Percentiles rank a stretch among this genome's conserved stretches.
Evolutionary conservation across 2,888 invertebrate species (phyloP).

Genomic region (Philhelius pedissequus): DNA sequence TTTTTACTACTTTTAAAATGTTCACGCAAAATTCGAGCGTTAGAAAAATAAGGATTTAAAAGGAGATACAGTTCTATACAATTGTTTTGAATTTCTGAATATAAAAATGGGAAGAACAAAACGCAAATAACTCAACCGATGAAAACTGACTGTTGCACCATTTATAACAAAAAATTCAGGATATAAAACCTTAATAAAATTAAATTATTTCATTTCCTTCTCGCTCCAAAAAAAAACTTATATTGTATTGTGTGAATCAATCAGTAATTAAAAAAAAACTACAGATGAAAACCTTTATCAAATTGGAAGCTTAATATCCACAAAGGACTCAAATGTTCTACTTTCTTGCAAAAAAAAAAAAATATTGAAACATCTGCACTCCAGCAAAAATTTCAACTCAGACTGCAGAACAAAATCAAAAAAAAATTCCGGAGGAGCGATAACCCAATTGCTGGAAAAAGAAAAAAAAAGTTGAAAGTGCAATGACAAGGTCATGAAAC

Average conservation of each 20-base stretch:
- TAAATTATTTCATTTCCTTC: not conserved
- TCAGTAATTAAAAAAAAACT: not conserved
- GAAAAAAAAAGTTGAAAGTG: conserved; percentile 41
- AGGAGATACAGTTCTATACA: no score
- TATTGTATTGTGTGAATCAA: not conserved
- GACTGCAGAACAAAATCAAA: not conserved
- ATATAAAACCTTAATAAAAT: not conserved
- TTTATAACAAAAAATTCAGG: no score
- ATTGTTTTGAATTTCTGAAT: no score
- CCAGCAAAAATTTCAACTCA: not conserved
- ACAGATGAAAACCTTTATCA: not conserved
- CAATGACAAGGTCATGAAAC: conserved; percentile 62
- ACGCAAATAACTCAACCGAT: no score
- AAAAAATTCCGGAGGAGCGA: conserved; percentile 5
- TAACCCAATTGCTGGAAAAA: conserved; percentile 18
- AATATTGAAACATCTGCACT: not conserved
- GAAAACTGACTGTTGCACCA: no score
- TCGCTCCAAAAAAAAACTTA: not conserved
- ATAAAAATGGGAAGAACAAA: no score
- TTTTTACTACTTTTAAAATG: no score
- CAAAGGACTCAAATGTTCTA: conserved; percentile 13
- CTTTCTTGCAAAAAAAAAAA: not conserved
- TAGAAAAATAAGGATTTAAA: no score
- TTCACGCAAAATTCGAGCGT: no score
- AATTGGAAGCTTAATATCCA: not conserved